A percentile compares a stretch with the other conserved stretches of the same genome.
Conservation (phyloP, 2,888 invertebrate species). For the Drosophila atroscutellata region DNA sequence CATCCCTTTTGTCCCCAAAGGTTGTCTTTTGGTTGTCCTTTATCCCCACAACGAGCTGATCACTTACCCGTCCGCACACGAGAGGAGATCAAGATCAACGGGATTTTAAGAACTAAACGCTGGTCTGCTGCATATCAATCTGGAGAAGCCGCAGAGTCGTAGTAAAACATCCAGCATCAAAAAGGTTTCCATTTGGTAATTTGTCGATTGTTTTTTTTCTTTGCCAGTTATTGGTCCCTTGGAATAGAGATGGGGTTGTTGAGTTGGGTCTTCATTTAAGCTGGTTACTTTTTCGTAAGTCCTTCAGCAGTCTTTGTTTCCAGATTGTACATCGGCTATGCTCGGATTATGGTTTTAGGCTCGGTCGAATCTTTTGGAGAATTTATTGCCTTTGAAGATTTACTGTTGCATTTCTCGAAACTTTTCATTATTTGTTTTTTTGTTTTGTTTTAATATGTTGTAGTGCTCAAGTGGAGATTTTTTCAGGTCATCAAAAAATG, state of each 20-base stretch:
- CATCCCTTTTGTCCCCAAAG: slow-evolving; percentile 10
- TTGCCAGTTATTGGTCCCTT: slow-evolving; percentile 1
- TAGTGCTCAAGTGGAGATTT: neutral
- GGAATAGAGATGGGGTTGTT: neutral
- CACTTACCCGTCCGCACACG: slow-evolving; percentile 64
- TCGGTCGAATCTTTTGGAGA: neutral
- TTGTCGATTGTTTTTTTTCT: slow-evolving; percentile 5
- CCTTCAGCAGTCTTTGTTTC: neutral
- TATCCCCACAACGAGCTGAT: slow-evolving; percentile 47
- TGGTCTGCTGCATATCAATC: slow-evolving; percentile 32
- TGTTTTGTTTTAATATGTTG: neutral
- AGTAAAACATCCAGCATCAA: slow-evolving; percentile 20
- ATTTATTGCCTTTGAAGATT: neutral
- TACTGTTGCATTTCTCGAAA: neutral
- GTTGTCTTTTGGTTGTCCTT: slow-evolving; percentile 18
- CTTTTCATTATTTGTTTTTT: neutral
- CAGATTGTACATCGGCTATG: neutral
- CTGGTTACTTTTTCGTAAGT: neutral
- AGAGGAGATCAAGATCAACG: slow-evolving; percentile 61
- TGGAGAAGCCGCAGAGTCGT: slow-evolving; percentile 22
- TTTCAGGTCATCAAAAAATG: neutral
- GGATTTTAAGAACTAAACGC: slow-evolving; percentile 65
- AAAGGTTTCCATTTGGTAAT: slow-evolving; percentile 5
- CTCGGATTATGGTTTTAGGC: neutral
- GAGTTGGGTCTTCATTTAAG: neutral